Base-by-base conservation (phyloP, 2,113 vertebrate genomes). In the Picathartes gymnocephalus region DNA sequence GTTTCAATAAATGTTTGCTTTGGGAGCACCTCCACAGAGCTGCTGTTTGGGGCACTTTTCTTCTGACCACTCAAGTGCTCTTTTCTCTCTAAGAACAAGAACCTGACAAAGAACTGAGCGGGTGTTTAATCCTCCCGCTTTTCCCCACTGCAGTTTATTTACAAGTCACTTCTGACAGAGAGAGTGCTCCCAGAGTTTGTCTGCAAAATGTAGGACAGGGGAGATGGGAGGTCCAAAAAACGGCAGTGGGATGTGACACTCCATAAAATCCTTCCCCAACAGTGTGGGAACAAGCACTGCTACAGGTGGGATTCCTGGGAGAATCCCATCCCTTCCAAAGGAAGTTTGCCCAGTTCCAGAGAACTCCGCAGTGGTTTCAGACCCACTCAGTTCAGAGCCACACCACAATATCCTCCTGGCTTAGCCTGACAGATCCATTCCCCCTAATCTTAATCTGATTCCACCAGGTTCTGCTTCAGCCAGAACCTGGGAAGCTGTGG, bases 251-350 rank as follows among this genome's bases (percentile, higher is more conserved):
- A 31, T 2, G 2, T 3, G 31, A 19, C 31, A 2, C 15, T 9
- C 5, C 15, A 0, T 0, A 4, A 2, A 64, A 40, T 4, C 81
- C 86, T 44, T 24, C 54, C n/a, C 35, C 18, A 18, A 0, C 3
- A 0, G 56, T 14, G 13, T 2, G 22, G 5, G 47, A 61, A 15
- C 64, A 68, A 27, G 8, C 2, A 0, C 9, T 2, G 6, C 0
- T 4, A 15, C 48, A 22, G 20, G 48, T 6, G 5, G 53, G 22
- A 4, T 21, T 40, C 28, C 62, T 15, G n/a, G 15, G 30, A 22
- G 13, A 51, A 83, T 9, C 76, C 62, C 85, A 17, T 1, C 8
- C 27, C 19, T 60, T 79, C 77, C 69, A 22, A 1, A 11, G 44
- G 40, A 58, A 57, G 44, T 27, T 48, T 56, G 3, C 27, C 37